These are phyloP conservation scores for Drosophila helvetica DNA, from an alignment of 2,888 invertebrate species.

Conservation along the genomic window DNA sequence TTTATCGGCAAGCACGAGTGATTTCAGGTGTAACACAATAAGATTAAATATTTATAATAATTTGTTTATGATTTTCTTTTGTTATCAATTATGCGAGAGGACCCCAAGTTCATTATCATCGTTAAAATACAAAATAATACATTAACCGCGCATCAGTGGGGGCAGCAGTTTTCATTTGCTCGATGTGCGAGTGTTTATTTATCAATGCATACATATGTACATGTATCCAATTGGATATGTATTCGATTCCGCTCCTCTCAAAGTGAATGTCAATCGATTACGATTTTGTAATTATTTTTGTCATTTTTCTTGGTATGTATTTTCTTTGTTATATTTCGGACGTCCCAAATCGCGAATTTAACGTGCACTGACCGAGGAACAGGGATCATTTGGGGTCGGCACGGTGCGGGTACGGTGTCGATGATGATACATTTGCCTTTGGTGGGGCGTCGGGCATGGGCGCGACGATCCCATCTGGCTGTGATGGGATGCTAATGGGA, in stretches of 20 bases:
- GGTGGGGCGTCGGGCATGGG: background rate
- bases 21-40: conserved; percentile 46
- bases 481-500: background rate
- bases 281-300: conserved; percentile 26
- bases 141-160: conserved; percentile 45
- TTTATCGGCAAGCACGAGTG: conserved; percentile 53
- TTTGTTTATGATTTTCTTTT: conserved; percentile 60
- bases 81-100: conserved; percentile 62
- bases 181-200: conserved; percentile 37
- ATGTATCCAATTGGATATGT: conserved; percentile 9
- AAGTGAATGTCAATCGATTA: conserved; percentile 60
- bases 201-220: conserved; percentile 33
- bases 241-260: conserved; percentile 45
- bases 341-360: conserved; percentile 31
- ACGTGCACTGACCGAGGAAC: conserved; percentile 69
- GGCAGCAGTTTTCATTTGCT: conserved; percentile 36
- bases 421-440: conserved; percentile 51
- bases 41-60: conserved; percentile 41
- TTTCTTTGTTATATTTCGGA: conserved; percentile 23
- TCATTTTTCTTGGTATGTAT: conserved; percentile 15
- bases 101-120: conserved; percentile 78
- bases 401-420: conserved; percentile 16
- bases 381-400: conserved; percentile 45
- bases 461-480: background rate
- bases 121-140: conserved; percentile 53